These are phyloP conservation scores for Cassiopea andromeda DNA, from an alignment of 30 jellyfish, hydroid and myxozoan species.

Conservation along the genomic window DNA sequence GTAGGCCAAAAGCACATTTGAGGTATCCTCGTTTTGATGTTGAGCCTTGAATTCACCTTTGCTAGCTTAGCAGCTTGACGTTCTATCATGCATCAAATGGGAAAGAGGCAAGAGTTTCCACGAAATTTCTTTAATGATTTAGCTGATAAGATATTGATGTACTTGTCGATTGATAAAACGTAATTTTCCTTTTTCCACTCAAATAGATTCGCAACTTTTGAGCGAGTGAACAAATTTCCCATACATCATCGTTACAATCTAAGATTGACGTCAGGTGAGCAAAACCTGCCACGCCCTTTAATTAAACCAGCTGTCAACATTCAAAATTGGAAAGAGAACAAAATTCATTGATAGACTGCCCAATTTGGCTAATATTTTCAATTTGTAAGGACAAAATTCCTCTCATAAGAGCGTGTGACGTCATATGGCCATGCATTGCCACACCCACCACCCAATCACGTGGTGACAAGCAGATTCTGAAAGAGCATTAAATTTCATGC, in stretches of 20 bases:
- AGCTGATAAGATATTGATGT: background rate
- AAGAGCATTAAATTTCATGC: constrained; percentile 58
- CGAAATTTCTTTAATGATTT: background rate
- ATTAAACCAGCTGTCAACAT: constrained; percentile 6
- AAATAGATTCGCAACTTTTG: constrained; percentile 7
- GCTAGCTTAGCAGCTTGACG: background rate
- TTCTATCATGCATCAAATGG: background rate
- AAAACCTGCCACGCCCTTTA: constrained; percentile 9
- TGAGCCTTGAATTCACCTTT: constrained; percentile 1
- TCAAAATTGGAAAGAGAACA: constrained; percentile 14
- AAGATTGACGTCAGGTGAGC: constrained; percentile 35
- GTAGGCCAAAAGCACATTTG: constrained; percentile 6
- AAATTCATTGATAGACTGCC: constrained; percentile 10
- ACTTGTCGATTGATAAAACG: background rate
- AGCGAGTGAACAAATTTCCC: constrained; percentile 16
- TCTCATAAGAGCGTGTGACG: constrained; percentile 47
- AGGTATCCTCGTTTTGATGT: constrained; percentile 27
- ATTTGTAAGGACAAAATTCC: constrained; percentile 7
- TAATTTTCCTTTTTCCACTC: background rate
- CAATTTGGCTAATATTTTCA: constrained; percentile 24
- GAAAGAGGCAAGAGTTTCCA: background rate
- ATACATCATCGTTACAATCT: constrained; percentile 6
- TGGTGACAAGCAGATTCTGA: constrained; percentile 62
- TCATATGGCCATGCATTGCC: background rate
- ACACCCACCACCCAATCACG: constrained; percentile 18